Evolutionary conservation across 2,797 vertebrate genomes (phyloP).

Genomic region (Chanos chanos): DNA sequence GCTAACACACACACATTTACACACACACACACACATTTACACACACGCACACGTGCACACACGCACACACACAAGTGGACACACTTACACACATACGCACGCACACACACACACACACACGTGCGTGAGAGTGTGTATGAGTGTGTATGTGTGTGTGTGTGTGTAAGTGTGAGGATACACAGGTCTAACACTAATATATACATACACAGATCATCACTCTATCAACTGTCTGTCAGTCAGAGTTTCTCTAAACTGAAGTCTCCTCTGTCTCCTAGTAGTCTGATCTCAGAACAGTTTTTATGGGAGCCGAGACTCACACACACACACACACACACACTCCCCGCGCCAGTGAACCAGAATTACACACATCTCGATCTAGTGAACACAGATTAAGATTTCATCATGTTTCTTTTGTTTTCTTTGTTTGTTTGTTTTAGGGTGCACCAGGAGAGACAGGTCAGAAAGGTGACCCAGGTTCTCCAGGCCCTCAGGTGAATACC

Average conservation of each 20-base stretch:
- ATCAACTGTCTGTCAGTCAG: too few relatives aligned
- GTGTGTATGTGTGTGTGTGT: background rate
- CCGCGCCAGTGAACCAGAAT: too few relatives aligned
- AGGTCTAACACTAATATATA: background rate
- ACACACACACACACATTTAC: slow-evolving; percentile 10
- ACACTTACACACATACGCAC: background rate
- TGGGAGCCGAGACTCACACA: too few relatives aligned
- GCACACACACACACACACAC: background rate
- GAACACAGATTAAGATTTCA: background rate
- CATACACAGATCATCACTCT: too few relatives aligned
- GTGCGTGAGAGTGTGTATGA: background rate
- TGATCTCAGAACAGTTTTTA: too few relatives aligned
- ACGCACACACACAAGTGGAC: slow-evolving; percentile 16
- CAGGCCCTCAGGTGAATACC: slow-evolving; percentile 82
- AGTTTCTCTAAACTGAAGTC: too few relatives aligned
- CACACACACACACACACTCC: too few relatives aligned
- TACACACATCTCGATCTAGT: too few relatives aligned
- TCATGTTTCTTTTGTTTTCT: background rate
- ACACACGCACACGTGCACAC: slow-evolving; percentile 13
- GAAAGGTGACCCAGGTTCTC: slow-evolving; percentile 83
- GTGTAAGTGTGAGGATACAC: background rate
- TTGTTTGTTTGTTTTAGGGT: slow-evolving; percentile 68
- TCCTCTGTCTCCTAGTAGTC: too few relatives aligned
- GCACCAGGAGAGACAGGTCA: slow-evolving; percentile 82
- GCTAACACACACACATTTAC: background rate